Base-by-base conservation (phyloP, 2,888 invertebrate species). In the Agrotis exclamationis region DNA sequence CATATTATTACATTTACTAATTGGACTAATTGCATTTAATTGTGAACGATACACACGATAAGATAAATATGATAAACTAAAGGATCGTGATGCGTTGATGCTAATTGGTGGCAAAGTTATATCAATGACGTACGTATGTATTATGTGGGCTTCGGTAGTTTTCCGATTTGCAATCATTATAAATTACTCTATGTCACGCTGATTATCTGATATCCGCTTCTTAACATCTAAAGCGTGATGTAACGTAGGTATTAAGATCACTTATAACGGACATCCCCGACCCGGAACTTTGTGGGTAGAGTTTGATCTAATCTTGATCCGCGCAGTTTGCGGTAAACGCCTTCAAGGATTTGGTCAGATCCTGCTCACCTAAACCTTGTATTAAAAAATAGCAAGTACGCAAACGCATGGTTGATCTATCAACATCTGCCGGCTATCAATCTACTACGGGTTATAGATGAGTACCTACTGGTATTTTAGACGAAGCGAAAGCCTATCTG, bases 111-210 rank as follows among this genome's bases (percentile, higher is more conserved):
- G 16, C 28, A 39, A 48, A 58, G 33, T 33, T 33, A 16, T 76
- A 53, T 67, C 56, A 28, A 58, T 51, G 51, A 58, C n/a, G 57
- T 58, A 18, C 13, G 18, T 54, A 33, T n/a, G 28, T 22, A 54
- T 28, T 72, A 48, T 74, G 47, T 45, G 74, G 44, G 60, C 79
- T 44, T 73, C 14, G 24, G 80, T 60, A 66, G 20, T 74, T 74
- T 74, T 79, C 76, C 80, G 48, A 79, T 66, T 48, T 53, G 33
- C 44, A 57, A 63, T 63, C 16, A 28, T 39, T 45, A 47, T 56
- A 50, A 75, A 64, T 56, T n/a, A 62, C 33, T 53, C 33, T 57
- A 9, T 57, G 48, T 62, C 51, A 62, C 57, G n/a, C n/a, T 18
- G 39, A n/a, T 22, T 24, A 57, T 47, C 22, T 78, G 39, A 63